A percentile compares a stretch with the other conserved stretches of the same genome.
Evolutionary conservation across 2,113 vertebrate species (phyloP).

Genomic region (Odontophorus gujanensis): DNA sequence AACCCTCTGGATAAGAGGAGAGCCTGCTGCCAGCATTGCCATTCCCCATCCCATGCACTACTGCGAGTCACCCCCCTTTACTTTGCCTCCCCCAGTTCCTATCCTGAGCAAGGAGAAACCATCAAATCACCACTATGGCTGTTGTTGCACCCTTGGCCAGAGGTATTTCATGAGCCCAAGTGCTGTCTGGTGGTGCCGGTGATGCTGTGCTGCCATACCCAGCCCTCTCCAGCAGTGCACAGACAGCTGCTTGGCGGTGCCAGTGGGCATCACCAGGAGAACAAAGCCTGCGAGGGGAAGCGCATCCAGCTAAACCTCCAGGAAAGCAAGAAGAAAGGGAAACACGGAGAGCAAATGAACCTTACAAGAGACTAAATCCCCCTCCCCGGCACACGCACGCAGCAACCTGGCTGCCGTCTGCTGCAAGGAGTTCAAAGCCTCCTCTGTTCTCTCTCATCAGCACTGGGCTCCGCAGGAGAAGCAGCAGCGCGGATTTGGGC

Average conservation of each 20-base stretch:
- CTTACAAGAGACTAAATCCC: slow-evolving; percentile 75
- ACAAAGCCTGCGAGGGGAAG: slow-evolving; percentile 51
- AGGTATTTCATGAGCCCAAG: fast-evolving
- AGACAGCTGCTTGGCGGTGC: background rate
- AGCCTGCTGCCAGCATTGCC: background rate
- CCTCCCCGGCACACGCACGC: slow-evolving; percentile 52
- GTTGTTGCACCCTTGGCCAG: background rate
- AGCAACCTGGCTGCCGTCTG: slow-evolving; percentile 80
- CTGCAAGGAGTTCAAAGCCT: slow-evolving; percentile 84
- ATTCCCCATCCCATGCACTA: background rate
- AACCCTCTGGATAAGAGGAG: background rate
- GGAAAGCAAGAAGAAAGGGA: slow-evolving; percentile 67
- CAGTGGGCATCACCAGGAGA: slow-evolving; percentile 58
- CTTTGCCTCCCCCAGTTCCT: background rate
- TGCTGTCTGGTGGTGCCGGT: background rate
- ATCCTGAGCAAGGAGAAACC: background rate
- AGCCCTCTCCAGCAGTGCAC: fast-evolving
- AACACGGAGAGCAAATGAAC: slow-evolving; percentile 71
- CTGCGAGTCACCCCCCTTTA: background rate
- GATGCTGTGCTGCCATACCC: background rate
- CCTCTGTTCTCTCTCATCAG: slow-evolving; percentile 81
- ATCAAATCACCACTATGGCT: background rate
- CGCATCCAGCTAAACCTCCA: slow-evolving; percentile 64
- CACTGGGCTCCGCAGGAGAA: slow-evolving; percentile 78
- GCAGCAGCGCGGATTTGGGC: slow-evolving; percentile 77